Base-by-base conservation (phyloP, 2,797 vertebrate genomes). In the Meriones psammophilus region DNA sequence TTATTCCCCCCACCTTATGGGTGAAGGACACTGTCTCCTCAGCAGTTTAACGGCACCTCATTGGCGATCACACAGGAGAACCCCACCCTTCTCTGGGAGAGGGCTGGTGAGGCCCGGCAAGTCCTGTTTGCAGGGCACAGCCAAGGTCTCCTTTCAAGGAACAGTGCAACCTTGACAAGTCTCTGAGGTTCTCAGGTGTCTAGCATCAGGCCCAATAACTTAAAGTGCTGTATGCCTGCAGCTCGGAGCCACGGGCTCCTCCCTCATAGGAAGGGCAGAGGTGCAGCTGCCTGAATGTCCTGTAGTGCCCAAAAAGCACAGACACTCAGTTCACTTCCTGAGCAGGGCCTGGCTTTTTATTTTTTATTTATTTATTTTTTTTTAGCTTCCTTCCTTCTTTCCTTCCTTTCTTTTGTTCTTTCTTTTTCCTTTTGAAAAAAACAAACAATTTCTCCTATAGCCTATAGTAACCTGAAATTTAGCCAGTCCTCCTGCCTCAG, bases 301-400 rank as follows among this genome's bases (percentile, higher is more conserved):
- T 2, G 15, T 13, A 0, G 14, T 5, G 20, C 0, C 1, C 0
- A 6, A 26, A 15, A 33, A 81, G n/a, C 5, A 14, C 62, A 0
- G 0, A 24, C 13, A 0, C 66, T 10, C 42, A 36, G 60, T 14
- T 33, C 50, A 42, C 56, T 30, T 4, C 71, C 24, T n/a, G 77
- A 60, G 60, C 33, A 74, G 33, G 56, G 54, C 9, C 84, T 5
- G 13, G n/a, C 14, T 39, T 13, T n/a, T 30, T 36, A 33, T 17
- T 77, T 24, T 8, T 10, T 58, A 24, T 22, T 50, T 10, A 39
- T 39, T 39, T 39, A 39, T 39, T 39, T 39, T 8, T 10, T 58
- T 24, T 22, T 50, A 10, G 50, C 39, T 12, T 26, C 28, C 28
- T n/a, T 39, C 20, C 18, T 22, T 15, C 33, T 36, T 15, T 42